Base-by-base conservation (phyloP, 2,797 vertebrate genomes). In the Phalloptychus januarius region DNA sequence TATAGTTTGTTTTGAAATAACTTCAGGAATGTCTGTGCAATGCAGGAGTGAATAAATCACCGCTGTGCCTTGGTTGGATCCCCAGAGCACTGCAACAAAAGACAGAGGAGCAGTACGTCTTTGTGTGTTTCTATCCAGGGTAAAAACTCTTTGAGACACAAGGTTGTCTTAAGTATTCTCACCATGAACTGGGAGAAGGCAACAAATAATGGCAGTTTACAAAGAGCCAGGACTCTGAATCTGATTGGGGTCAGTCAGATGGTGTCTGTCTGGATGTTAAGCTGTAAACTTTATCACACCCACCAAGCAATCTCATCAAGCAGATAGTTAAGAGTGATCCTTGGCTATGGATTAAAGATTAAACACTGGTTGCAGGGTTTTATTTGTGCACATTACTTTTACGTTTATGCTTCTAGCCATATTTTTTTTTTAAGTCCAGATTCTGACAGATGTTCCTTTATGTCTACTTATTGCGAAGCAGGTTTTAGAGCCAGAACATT, bases 321-420 rank as follows among this genome's bases (percentile, higher is more conserved):
- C 36, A 75, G 63, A 87, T 80, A 89, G 87, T 90, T 85, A 91
- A 90, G 76, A 92, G 86, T 23, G 77, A 88, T 92, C 86, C 77
- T 82, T 79, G 80, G 83, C 79, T 61, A 79, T 78, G 81, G 82
- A 89, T 91, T 89, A 80, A 86, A 88, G 85, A 91, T 89, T 79
- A 89, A 89, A 91, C 81, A 84, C 71, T 18, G 48, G 56, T 44
- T 71, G 56, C 42, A 36, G 69, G 74, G 79, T 89, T 91, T 88
- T 86, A 92, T 91, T 86, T 77, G 61, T 76, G 77, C 52, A 77
- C 84, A 88, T 89, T 71, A 33, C 77, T 87, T 92, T 89, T 76
- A 87, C 80, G 61, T 80, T 84, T 58, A 79, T 44, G 71, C 79
- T 78, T 79, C 76, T 71, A 74, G 56, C 5, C n/a, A 48, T 77